Evolutionary conservation across 2,797 vertebrate genomes (phyloP).

Genomic region (Eupleurogrammus muticus): DNA sequence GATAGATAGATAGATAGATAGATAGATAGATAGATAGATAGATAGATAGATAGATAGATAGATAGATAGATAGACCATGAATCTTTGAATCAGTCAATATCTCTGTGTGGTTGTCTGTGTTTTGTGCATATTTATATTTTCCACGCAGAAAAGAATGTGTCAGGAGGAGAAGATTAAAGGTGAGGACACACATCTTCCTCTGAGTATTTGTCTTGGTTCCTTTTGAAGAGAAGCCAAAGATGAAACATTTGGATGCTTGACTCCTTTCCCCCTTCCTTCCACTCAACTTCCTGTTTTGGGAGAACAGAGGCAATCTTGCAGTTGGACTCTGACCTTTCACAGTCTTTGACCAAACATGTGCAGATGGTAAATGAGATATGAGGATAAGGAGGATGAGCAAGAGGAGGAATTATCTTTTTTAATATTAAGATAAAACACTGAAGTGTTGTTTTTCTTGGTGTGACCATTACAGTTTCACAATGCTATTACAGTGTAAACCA

Average conservation of each 20-base stretch:
- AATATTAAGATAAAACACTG: no score
- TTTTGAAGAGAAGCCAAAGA: conserved; percentile 14
- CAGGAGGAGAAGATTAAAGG: not conserved
- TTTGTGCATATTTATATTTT: not conserved
- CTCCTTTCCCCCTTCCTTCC: conserved; percentile 20
- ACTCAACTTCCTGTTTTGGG: conserved; percentile 19
- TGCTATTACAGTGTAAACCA: no score
- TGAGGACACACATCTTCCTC: conserved; percentile 1
- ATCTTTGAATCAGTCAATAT: not conserved
- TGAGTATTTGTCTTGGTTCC: not conserved
- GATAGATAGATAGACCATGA: no score
- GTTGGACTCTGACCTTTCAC: conserved; percentile 10
- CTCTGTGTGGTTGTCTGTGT: not conserved
- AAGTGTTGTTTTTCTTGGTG: no score
- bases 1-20: no score
- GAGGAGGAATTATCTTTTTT: no score
- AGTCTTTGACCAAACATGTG: conserved; percentile 18
- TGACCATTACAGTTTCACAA: no score
- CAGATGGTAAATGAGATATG: conserved; percentile 19
- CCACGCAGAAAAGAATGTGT: no score
- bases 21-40: no score
- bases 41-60: no score
- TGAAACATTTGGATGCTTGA: conserved; percentile 27
- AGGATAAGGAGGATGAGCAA: no score
- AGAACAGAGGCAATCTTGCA: conserved; percentile 6